Percentiles rank a stretch among this genome's conserved stretches.
Conservation (phyloP, 2,888 invertebrate genomes). For the Volucella bombylans region DNA sequence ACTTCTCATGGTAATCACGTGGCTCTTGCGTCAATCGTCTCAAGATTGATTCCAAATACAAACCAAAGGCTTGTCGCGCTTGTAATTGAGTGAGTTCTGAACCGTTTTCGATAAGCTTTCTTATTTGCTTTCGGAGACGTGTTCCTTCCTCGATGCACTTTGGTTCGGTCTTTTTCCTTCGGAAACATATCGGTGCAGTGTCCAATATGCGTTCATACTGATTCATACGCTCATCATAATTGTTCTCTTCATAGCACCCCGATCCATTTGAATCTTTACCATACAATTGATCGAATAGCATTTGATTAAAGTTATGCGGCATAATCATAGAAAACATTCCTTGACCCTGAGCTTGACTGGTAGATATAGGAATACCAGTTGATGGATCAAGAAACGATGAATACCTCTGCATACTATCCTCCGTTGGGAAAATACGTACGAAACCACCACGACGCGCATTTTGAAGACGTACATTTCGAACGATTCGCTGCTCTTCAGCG, state of each 20-base stretch:
- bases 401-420: conserved; percentile 93
- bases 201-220: conserved; percentile 82
- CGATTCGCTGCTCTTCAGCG: conserved; percentile 90
- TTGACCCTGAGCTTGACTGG: conserved; percentile 85
- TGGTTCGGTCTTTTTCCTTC: conserved; percentile 79
- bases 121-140: conserved; percentile 79
- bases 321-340: conserved; percentile 84
- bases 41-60: conserved; percentile 89
- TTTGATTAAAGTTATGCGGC: conserved; percentile 89
- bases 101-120: conserved; percentile 85
- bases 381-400: conserved; percentile 89
- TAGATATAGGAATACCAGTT: conserved; percentile 89
- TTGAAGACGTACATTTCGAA: conserved; percentile 89
- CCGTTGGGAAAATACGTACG: conserved; percentile 94
- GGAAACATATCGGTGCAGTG: conserved; percentile 78
- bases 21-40: conserved; percentile 85
- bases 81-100: conserved; percentile 86
- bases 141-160: conserved; percentile 81
- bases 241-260: conserved; percentile 76
- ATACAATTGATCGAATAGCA: conserved; percentile 89
- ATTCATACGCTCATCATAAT: conserved; percentile 82
- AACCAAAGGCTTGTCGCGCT: conserved; percentile 89
- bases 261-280: conserved; percentile 83
- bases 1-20: conserved; percentile 82
- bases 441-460: conserved; percentile 93